These are phyloP conservation scores for Druceiella hillmani DNA, from an alignment of 2,888 invertebrate species.

Conservation along the genomic window DNA sequence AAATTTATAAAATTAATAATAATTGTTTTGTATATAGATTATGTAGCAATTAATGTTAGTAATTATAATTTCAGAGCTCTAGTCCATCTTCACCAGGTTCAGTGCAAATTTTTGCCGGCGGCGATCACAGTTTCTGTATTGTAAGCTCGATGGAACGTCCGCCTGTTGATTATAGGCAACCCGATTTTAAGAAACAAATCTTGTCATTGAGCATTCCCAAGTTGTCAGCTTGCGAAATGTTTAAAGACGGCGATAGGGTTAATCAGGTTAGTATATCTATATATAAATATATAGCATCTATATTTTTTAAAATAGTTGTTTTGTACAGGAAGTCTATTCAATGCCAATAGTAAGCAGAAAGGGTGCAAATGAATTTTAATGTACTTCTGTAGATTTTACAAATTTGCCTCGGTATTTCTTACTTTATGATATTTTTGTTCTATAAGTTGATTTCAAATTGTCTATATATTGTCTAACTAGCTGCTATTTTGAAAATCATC, in stretches of 20 bases:
- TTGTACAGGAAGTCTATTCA: too few relatives aligned
- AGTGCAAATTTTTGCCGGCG: constrained; percentile 70
- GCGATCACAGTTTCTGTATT: constrained; percentile 82
- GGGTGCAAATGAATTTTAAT: neutral
- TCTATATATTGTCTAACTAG: too few relatives aligned
- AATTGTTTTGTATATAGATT: too few relatives aligned
- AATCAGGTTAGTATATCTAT: constrained; percentile 47
- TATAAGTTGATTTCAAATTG: too few relatives aligned
- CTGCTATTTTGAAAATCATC: too few relatives aligned
- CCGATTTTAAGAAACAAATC: constrained; percentile 59
- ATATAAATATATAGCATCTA: too few relatives aligned
- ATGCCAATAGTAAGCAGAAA: too few relatives aligned
- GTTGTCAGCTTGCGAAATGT: constrained; percentile 53
- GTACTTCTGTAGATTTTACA: constrained; percentile 1
- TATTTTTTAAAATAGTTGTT: too few relatives aligned
- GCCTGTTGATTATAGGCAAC: constrained; percentile 60
- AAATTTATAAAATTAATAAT: too few relatives aligned
- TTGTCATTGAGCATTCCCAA: constrained; percentile 55
- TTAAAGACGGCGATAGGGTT: constrained; percentile 58
- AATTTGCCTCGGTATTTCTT: neutral
- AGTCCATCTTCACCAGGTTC: too few relatives aligned
- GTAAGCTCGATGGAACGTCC: constrained; percentile 41
- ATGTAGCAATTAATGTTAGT: too few relatives aligned
- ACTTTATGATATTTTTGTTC: constrained; percentile 1
- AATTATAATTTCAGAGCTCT: too few relatives aligned